Base-by-base conservation (phyloP, 2,797 vertebrate genomes). In the Acipenser ruthenus region DNA sequence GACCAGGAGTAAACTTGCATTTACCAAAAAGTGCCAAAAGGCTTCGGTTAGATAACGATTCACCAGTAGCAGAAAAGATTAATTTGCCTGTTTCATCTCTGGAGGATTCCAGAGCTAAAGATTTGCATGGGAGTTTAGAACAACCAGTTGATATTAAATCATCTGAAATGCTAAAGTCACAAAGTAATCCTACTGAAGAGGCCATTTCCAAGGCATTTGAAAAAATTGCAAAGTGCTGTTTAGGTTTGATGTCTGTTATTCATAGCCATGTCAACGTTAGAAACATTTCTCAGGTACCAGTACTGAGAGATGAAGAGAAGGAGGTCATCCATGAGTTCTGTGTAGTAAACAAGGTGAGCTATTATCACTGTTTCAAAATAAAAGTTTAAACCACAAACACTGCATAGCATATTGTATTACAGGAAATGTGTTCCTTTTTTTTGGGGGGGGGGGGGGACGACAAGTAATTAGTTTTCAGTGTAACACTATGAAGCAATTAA, bases 231-330 rank as follows among this genome's bases (percentile, higher is more conserved):
- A 78, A 81, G 12, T 80, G 86, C 1, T 91, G 86, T 71, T 95
- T 98, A 75, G 95, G 98, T 70, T 73, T 99, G 15, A 69, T 98
- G 7, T 94, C 93, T 53, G 93, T 96, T 73, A 86, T 98, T 68
- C 84, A 82, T 65, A 92, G 93, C 75, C 94, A 95, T 0, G 50
- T 97, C 47, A 71, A 76, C 49, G 88, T 94, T 8, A 90, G 92
- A n/a, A 93, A 86, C 67, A 79, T 90, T 71, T 91, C 94, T 13
- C 90, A 82, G 69, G 81, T 91, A 72, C 95, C 97, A 0, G 76
- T 96, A 53, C 77, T 98, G 81, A 92, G 87, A 81, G 91, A 95
- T 68, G 91, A 95, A 77, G 97, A 99, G 79, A 96, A 88, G 71
- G 89, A 93, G 75, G 86, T 96, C 12, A 86, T 99, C 63, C 72